Conservation (phyloP, 2,888 invertebrate genomes). For the Labia minor region DNA sequence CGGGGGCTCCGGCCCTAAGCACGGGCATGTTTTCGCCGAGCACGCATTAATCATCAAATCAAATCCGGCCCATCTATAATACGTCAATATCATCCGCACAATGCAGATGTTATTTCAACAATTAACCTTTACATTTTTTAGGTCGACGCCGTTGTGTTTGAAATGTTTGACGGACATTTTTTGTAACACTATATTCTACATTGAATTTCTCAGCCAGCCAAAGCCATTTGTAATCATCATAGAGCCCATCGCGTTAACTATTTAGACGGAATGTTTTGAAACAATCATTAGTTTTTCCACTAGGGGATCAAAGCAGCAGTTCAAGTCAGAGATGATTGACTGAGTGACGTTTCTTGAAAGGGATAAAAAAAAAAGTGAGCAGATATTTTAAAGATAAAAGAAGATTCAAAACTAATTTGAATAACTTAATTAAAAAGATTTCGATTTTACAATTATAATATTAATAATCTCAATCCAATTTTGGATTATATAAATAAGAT, state of each 20-base stretch:
- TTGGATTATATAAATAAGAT: too few relatives aligned
- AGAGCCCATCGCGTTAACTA: not conserved
- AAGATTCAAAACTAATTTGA: not conserved
- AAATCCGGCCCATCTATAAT: constrained; percentile 13
- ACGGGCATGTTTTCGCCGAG: constrained; percentile 5
- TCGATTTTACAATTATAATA: not conserved
- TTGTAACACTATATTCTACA: constrained; percentile 13
- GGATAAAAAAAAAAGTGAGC: not conserved
- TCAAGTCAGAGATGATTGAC: constrained; percentile 13
- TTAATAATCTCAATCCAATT: too few relatives aligned
- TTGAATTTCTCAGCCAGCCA: constrained; percentile 7
- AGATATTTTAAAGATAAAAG: not conserved
- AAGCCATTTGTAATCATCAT: constrained; percentile 13
- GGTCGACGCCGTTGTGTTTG: constrained; percentile 1
- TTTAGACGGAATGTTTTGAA: constrained; percentile 8
- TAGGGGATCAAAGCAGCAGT: not conserved
- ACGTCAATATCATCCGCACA: constrained; percentile 13
- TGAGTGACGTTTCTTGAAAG: not conserved
- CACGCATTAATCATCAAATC: constrained; percentile 7
- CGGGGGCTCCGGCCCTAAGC: not conserved
- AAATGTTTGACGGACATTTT: constrained; percentile 13
- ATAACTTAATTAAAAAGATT: not conserved
- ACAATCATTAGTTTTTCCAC: constrained; percentile 5
- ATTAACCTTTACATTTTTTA: constrained; percentile 13
- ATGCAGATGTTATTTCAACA: constrained; percentile 13